Percentiles rank a stretch among this genome's conserved stretches.
Evolutionary conservation across 30 jellyfish, hydroid and myxozoan genomes (phyloP).

Genomic region (Rhopilema esculentum): DNA sequence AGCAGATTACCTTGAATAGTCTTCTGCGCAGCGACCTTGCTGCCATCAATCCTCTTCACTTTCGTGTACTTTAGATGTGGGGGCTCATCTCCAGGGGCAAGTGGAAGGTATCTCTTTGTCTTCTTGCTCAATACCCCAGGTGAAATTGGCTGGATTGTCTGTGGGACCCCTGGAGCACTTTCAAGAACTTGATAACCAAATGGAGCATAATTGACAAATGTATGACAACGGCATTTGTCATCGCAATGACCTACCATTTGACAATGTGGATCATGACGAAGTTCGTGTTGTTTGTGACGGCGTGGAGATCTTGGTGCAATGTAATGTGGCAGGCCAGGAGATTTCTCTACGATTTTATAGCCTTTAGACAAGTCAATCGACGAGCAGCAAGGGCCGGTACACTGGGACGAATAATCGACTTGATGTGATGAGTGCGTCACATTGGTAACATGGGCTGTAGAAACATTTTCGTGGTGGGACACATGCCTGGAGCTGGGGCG

Average conservation of each 20-base stretch:
- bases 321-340: conserved; percentile 69
- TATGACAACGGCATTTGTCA: conserved; percentile 84
- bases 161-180: conserved; percentile 85
- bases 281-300: conserved; percentile 43
- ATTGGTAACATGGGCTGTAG: conserved; percentile 18
- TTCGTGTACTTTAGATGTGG: conserved; percentile 97
- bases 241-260: conserved; percentile 78
- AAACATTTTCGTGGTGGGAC: conserved; percentile 16
- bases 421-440: conserved; percentile 51
- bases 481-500: conserved; percentile 27
- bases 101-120: conserved; percentile 75
- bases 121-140: conserved; percentile 63
- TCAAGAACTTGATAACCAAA: conserved; percentile 89
- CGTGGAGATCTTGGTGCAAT: conserved; percentile 64
- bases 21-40: conserved; percentile 96
- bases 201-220: conserved; percentile 75
- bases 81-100: conserved; percentile 96
- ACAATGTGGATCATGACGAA: conserved; percentile 49
- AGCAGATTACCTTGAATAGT: conserved; percentile 76
- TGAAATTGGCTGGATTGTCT: conserved; percentile 80
- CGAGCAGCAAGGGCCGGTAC: conserved; percentile 88
- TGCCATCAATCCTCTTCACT: conserved; percentile 95
- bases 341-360: conserved; percentile 77
- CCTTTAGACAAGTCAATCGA: conserved; percentile 51
- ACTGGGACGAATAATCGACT: conserved; percentile 60